Percentiles rank a stretch among this genome's conserved stretches.
phyloP scores from a whole-genome alignment of 2,113 vertebrate genomes.

The Helogale parvula region DNA sequence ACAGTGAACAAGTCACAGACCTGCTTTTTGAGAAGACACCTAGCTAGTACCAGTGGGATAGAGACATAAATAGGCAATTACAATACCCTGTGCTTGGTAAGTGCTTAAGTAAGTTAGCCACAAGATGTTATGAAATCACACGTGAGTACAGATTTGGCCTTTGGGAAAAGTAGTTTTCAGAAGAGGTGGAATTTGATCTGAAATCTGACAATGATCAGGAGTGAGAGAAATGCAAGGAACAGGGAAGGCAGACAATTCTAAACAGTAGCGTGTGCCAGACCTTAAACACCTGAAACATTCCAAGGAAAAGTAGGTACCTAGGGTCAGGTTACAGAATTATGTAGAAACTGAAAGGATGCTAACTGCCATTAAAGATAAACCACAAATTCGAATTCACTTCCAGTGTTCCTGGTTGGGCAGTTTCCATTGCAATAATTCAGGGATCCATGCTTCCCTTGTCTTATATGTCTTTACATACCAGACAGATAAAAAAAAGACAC shows the following conservation, averaged over 20 bases:
- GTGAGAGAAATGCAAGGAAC: not conserved
- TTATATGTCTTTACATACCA: not conserved
- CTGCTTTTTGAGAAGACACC: not conserved
- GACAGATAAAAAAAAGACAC: not conserved
- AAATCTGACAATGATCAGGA: not conserved
- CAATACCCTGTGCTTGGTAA: not conserved
- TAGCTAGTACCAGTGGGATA: not conserved
- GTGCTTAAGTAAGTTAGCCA: not conserved
- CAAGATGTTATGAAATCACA: not conserved
- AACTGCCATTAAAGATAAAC: not conserved
- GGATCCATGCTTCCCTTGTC: not conserved
- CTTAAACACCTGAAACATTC: not conserved
- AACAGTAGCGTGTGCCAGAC: not conserved
- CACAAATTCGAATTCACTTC: not conserved
- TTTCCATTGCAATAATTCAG: not conserved
- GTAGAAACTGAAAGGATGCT: not conserved
- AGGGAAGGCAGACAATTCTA: not conserved
- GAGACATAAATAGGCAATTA: not conserved
- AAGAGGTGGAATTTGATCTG: not conserved
- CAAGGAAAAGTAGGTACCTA: not conserved
- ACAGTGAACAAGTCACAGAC: not conserved
- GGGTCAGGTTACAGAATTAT: not conserved
- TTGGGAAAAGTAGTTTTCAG: not conserved
- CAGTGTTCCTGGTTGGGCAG: not conserved
- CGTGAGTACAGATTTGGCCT: not conserved